Conservation (phyloP, 2,113 vertebrate genomes). For the Etia nguti region DNA sequence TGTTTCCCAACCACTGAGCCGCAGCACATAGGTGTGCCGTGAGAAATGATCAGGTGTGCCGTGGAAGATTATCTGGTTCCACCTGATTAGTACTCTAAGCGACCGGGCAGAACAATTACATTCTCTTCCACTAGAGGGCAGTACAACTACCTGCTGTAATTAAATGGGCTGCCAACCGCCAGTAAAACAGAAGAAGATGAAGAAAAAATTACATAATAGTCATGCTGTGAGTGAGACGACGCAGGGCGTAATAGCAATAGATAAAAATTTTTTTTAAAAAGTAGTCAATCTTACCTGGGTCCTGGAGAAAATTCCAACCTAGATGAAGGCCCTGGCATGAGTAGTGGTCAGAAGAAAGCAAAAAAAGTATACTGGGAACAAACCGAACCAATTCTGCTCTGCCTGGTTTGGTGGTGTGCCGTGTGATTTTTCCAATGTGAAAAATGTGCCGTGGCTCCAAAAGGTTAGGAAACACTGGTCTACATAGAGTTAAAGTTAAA, state of each 20-base stretch:
- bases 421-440: not conserved
- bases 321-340: not conserved
- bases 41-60: not conserved
- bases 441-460: not conserved
- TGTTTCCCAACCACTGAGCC: not conserved
- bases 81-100: not conserved
- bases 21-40: not conserved
- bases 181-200: not conserved
- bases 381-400: not conserved
- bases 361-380: not conserved
- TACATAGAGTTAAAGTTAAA: not conserved
- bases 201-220: not conserved
- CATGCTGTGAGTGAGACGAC: not conserved
- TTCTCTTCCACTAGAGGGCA: not conserved
- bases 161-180: not conserved
- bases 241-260: not conserved
- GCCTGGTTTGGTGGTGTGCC: not conserved
- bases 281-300: not conserved
- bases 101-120: fast-evolving
- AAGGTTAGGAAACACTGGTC: not conserved
- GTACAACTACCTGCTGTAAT: not conserved
- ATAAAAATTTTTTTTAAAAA: not conserved
- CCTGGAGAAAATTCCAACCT: not conserved
- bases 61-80: not conserved
- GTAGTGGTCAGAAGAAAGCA: not conserved